Evolutionary conservation across 1,140 invertebrate species (phyloP), one percentile per base, ranked within the genome.

Genomic region (Probaryconus sp.): DNA sequence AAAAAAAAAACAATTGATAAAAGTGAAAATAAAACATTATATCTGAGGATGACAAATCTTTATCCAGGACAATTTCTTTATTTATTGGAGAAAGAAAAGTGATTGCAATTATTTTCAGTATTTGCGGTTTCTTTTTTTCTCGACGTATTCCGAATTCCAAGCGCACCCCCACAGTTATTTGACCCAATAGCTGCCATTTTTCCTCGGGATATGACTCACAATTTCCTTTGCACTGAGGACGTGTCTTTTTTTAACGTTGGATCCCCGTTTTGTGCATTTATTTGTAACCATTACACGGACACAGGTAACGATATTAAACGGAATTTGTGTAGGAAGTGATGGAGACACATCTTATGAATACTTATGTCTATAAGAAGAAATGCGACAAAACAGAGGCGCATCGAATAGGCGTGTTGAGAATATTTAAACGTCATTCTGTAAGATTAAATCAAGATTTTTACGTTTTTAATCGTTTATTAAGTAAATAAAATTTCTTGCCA

Each of bases 261-360:
- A 7, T 45, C 18, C 5, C 5, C 24, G 14, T 5, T 31, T 51
- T 43, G 2, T 40, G 56, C 70, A 38, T 56, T 50, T 56, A 64
- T 68, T 73, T 55, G 61, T 42, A 74, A 63, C 10, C 63, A 33
- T 40, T 51, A 68, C 71, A 74, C 71, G 71, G 42, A 10, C 55
- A 33, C 33, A 5, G 24, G 53, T 45, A 16, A 51, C 63, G 63
- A 68, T 63, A 68, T 53, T 60, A 53, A 60, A 65, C 33, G 72
- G 72, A 75, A 75, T 69, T 75, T 53, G 60, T 69, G 72, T 75
- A 75, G 72, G 72, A 75, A 75, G 64, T 31, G 31, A 69, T 33
- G 65, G 58, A 38, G 53, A 48, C 53, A 43, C 64, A 61, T 69
- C 30, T 37, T 5, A 18, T 64, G 71, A 64, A 75, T 75, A 75